Evolutionary conservation across 2,888 invertebrate genomes (phyloP).

Genomic region (Lepeophtheirus nordmannii): DNA sequence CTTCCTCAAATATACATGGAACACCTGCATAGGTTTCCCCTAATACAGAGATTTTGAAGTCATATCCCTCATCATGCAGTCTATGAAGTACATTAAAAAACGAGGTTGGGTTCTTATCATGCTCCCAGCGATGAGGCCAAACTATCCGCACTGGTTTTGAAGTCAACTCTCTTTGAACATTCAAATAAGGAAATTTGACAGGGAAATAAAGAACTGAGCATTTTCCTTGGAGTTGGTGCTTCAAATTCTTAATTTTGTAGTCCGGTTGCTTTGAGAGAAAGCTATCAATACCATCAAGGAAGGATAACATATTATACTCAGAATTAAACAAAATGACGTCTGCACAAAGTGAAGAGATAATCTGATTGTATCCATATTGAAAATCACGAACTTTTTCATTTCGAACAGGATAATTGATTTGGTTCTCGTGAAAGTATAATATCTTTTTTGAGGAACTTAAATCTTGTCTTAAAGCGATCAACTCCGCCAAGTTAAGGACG

Average conservation of each 20-base stretch:
- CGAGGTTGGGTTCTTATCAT: slow-evolving; percentile 53
- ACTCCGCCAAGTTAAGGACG: slow-evolving; percentile 51
- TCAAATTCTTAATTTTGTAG: slow-evolving; percentile 41
- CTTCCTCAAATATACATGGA: slow-evolving; percentile 45
- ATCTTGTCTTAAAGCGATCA: slow-evolving; percentile 50
- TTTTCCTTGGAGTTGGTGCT: slow-evolving; percentile 33
- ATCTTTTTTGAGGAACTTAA: slow-evolving; percentile 45
- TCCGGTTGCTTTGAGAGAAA: slow-evolving; percentile 51
- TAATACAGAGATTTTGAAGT: slow-evolving; percentile 46
- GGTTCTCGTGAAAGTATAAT: slow-evolving; percentile 62
- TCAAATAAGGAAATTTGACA: slow-evolving; percentile 27
- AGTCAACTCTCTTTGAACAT: neutral
- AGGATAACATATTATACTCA: slow-evolving; percentile 49
- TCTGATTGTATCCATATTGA: slow-evolving; percentile 59
- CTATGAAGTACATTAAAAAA: slow-evolving; percentile 43
- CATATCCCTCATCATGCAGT: slow-evolving; percentile 39
- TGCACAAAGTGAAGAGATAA: slow-evolving; percentile 38
- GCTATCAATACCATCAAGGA: slow-evolving; percentile 44
- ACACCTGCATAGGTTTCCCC: slow-evolving; percentile 47
- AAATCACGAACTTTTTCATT: slow-evolving; percentile 51
- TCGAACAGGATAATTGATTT: slow-evolving; percentile 49
- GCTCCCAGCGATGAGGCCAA: slow-evolving; percentile 65
- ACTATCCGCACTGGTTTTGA: slow-evolving; percentile 42
- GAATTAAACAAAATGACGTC: slow-evolving; percentile 50
- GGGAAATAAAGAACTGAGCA: slow-evolving; percentile 37